Base-by-base conservation (phyloP, 2,113 vertebrate species). In the Hemiscyllium ocellatum region DNA sequence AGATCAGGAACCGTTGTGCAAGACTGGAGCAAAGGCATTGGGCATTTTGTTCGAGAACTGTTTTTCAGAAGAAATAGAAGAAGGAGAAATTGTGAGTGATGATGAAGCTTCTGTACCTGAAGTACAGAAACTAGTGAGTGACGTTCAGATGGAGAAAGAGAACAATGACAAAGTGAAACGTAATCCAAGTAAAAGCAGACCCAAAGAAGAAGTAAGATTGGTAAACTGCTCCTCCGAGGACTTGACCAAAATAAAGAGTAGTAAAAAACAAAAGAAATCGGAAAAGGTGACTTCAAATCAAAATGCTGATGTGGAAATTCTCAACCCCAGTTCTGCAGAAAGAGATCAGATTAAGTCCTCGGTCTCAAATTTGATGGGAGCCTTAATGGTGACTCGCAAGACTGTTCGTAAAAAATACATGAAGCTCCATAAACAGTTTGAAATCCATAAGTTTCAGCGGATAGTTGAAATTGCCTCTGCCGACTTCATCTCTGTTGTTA, bases 361-460 rank as follows among this genome's bases (percentile, higher is more conserved):
- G 17, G 68, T 72, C 15, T 50, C 94, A 0, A 69, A 72, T 50
- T 72, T 99, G 66, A 98, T 99, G 98, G 98, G 98, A 85, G 98
- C 98, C 96, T 97, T 99, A 70, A 97, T 97, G 96, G 96, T 97
- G 69, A 97, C 99, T 96, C 98, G 98, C 37, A 97, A 97, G 8
- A 98, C 98, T 96, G 97, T 99, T 96, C 98, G 99, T 65, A 99
- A 98, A 96, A 99, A 97, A 97, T 99, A 99, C 22, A 99, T 99
- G 99, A 99, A 99, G 96, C 98, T 99, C 96, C 98, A 99, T 96
- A 98, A 99, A 86, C 98, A 97, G 13, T 99, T 99, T 96, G 98
- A 98, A 95, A 97, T 97, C 96, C 98, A 98, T 96, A 98, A 98
- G 56, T 99, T 99, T 97, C 98, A 98, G 96, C 98, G 98, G 65